These are phyloP conservation scores for Lissonota sp. DNA, from an alignment of 2,888 invertebrate genomes.

Conservation along the genomic window DNA sequence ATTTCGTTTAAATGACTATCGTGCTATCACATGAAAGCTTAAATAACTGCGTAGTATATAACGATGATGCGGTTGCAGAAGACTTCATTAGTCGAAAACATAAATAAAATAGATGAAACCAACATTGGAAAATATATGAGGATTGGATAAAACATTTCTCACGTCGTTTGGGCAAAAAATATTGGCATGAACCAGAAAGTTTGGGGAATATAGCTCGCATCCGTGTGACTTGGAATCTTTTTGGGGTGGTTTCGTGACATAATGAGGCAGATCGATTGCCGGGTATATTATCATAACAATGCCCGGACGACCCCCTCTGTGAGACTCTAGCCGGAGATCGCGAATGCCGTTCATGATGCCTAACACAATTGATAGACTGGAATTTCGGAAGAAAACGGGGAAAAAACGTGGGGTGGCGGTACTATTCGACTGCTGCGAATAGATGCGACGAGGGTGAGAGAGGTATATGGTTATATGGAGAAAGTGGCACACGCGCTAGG, in stretches of 20 bases:
- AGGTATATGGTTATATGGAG: constrained; percentile 28
- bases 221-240: constrained; percentile 73
- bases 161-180: constrained; percentile 20
- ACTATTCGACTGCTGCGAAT: constrained; percentile 40
- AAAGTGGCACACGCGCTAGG: constrained; percentile 54
- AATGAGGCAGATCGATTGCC: constrained; percentile 82
- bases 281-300: constrained; percentile 82
- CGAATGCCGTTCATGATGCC: constrained; percentile 70
- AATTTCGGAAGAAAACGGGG: constrained; percentile 80
- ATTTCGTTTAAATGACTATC: constrained; percentile 10
- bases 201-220: constrained; percentile 51
- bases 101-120: constrained; percentile 3
- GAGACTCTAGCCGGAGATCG: constrained; percentile 41
- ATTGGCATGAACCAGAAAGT: constrained; percentile 35
- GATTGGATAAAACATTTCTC: background rate
- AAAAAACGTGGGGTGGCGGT: constrained; percentile 72
- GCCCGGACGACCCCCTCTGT: constrained; percentile 68
- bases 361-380: constrained; percentile 80
- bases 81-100: background rate
- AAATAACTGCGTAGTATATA: background rate
- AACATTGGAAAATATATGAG: background rate
- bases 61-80: constrained; percentile 9
- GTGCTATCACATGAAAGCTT: constrained; percentile 17
- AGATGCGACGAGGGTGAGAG: constrained; percentile 53
- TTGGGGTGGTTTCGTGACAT: constrained; percentile 75